Evolutionary conservation across 2,888 invertebrate species (phyloP).

Genomic region (Tipula helvola): DNA sequence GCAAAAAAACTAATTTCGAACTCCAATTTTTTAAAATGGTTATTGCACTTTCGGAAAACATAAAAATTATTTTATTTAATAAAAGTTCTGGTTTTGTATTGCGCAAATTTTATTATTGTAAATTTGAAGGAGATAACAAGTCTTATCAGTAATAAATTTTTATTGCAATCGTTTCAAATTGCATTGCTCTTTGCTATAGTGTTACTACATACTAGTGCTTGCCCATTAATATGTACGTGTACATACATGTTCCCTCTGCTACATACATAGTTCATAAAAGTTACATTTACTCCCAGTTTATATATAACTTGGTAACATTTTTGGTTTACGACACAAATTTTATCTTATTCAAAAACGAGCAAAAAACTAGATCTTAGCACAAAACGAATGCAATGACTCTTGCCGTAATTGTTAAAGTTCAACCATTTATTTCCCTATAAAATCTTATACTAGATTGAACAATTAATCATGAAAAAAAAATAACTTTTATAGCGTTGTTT

Average conservation of each 20-base stretch:
- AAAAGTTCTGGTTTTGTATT: neutral
- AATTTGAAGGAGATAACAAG: neutral
- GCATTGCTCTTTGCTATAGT: neutral
- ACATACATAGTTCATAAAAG: neutral
- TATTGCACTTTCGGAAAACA: neutral
- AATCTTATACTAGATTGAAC: neutral
- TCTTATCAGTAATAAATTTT: slow-evolving; percentile 4
- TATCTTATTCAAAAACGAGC: neutral
- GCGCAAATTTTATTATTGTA: neutral
- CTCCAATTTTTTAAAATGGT: neutral
- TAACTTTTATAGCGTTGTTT: neutral
- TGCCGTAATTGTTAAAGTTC: neutral
- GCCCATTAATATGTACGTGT: neutral
- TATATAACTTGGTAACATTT: neutral
- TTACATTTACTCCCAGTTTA: neutral
- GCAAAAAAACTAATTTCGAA: neutral
- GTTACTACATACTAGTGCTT: neutral
- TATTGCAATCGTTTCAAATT: neutral
- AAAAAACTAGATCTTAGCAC: neutral
- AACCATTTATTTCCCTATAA: neutral
- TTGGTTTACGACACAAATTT: neutral
- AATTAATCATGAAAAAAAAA: neutral
- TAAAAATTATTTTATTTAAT: neutral
- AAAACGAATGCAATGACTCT: neutral
- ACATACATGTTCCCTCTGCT: neutral